These are phyloP conservation scores for Camelus bactrianus DNA, from an alignment of 2,113 vertebrate genomes.

Conservation along the genomic window DNA sequence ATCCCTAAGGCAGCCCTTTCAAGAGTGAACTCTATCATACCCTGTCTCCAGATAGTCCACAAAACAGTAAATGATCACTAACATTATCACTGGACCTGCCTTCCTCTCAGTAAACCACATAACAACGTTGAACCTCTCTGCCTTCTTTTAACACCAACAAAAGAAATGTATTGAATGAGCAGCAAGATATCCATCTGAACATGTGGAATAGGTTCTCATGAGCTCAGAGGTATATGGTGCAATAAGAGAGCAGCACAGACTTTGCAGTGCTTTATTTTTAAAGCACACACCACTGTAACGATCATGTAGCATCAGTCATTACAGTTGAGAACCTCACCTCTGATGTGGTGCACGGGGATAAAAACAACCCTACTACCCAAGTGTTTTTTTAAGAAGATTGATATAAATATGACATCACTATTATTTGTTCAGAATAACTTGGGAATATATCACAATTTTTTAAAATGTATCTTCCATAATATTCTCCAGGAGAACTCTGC, in stretches of 20 bases:
- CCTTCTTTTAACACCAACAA: not conserved
- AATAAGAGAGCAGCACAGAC: not conserved
- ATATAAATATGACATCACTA: not conserved
- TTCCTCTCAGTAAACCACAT: not conserved
- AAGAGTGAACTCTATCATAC: not conserved
- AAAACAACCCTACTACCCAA: not conserved
- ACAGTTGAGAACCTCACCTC: not conserved
- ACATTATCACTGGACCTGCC: not conserved
- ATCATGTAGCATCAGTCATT: not conserved
- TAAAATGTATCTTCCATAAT: not conserved
- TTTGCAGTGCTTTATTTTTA: not conserved
- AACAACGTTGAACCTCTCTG: not conserved
- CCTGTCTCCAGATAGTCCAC: not conserved
- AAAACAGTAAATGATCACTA: slow-evolving; percentile 35
- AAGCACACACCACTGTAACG: not conserved
- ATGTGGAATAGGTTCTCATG: not conserved
- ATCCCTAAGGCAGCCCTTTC: not conserved
- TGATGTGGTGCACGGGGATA: not conserved
- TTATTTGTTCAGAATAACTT: slow-evolving; percentile 42
- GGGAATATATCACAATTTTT: slow-evolving; percentile 2
- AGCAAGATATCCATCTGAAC: not conserved
- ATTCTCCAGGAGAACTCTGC: not conserved
- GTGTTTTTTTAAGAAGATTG: not conserved
- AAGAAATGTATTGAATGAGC: slow-evolving; percentile 13
- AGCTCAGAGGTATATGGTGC: not conserved